Conservation (phyloP, 2,113 vertebrate species). For the Saimiri boliviensis region DNA sequence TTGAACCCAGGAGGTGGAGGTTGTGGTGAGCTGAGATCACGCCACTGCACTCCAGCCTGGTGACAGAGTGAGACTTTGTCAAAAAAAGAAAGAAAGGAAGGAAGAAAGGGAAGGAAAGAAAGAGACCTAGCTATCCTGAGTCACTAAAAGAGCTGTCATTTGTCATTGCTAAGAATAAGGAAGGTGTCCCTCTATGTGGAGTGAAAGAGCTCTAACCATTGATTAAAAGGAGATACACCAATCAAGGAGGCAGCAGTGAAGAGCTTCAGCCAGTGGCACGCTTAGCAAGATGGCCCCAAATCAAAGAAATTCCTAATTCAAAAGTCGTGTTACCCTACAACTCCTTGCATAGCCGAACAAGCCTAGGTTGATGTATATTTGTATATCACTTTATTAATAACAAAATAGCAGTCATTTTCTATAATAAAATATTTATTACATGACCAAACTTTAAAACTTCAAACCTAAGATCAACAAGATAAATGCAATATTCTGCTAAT, state of each 20-base stretch:
- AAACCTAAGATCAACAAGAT: background rate
- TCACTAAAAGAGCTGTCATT: background rate
- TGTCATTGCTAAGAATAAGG: background rate
- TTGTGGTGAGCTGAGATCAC: too few relatives aligned
- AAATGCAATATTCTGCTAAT: background rate
- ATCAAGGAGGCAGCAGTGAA: background rate
- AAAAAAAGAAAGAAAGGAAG: too few relatives aligned
- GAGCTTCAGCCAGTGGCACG: background rate
- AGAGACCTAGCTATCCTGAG: background rate
- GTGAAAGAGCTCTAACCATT: background rate
- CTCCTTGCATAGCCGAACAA: background rate
- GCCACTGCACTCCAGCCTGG: too few relatives aligned
- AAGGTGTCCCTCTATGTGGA: background rate
- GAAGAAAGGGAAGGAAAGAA: background rate
- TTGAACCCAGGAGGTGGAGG: too few relatives aligned
- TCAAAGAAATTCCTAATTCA: background rate
- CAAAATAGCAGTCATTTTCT: background rate
- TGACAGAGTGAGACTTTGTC: too few relatives aligned
- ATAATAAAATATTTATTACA: background rate
- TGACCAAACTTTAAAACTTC: background rate
- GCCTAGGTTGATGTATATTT: background rate
- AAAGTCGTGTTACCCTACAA: background rate
- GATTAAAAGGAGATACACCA: background rate
- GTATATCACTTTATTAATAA: background rate
- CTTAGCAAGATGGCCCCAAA: background rate